Base-by-base conservation (phyloP, 2,797 vertebrate genomes). In the Adelosebastes latens region DNA sequence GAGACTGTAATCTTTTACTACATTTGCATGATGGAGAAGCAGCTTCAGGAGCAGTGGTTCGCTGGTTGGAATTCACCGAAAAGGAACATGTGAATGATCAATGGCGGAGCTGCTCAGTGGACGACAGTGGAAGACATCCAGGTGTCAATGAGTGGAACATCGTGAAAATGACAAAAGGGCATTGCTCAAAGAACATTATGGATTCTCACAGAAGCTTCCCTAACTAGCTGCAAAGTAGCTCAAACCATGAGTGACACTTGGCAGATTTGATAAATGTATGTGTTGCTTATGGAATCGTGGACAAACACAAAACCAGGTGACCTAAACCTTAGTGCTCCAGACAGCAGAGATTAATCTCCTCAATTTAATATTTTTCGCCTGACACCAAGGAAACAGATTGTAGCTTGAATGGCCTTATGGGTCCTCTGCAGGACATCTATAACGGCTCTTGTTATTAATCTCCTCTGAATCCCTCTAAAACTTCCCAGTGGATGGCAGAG, bases 341-440 rank as follows among this genome's bases (percentile, higher is more conserved):
- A 91, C 87, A 86, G 81, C 53, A 74, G 69, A 92, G 89, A 94
- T 94, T 89, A 89, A 94, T 94, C 79, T 85, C 56, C 75, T 84
- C 80, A 63, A 81, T 93, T 89, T 86, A 89, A 92, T 87, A 90
- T 92, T 94, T 93, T 93, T 42, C 53, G 83, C 72, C 83, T 92
- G 93, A 93, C 92, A 94, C 79, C n/a, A 32, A 76, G 80, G 85
- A 92, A 89, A 93, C 89, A 87, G 88, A 94, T 93, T 74, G 91
- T 87, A 80, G 74, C 87, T 80, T 79, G 72, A 91, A 88, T 69
- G 86, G 85, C 90, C 91, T 89, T 76, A 90, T 72, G 83, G 90
- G 89, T 74, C 63, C 74, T 86, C 85, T 80, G 63, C 83, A 75
- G 85, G 85, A 88, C 87, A 92, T 93, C 83, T 87, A 87, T 89